Percentiles rank a stretch among this genome's conserved stretches.
Evolutionary conservation across 2,888 invertebrate genomes (phyloP).

Genomic region (Sericinus montela): DNA sequence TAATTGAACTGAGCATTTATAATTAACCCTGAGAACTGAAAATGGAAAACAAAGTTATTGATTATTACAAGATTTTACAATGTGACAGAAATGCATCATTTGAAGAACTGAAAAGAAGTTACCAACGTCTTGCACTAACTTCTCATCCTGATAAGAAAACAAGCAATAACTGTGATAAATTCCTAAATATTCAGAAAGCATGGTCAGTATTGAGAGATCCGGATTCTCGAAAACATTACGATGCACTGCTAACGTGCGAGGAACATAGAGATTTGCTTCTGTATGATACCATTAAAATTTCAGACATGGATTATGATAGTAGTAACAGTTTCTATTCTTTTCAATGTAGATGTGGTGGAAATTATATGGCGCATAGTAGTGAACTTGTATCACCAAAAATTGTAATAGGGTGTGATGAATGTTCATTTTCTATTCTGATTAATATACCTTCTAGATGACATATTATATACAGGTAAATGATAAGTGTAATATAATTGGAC

Average conservation of each 20-base stretch:
- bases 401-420: constrained; percentile 84
- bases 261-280: constrained; percentile 79
- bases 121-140: constrained; percentile 76
- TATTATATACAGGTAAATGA: no score
- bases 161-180: constrained; percentile 35
- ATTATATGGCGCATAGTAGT: constrained; percentile 62
- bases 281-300: constrained; percentile 75
- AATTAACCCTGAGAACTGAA: neutral
- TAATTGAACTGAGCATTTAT: no score
- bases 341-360: constrained; percentile 85
- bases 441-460: constrained; percentile 33
- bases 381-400: constrained; percentile 44
- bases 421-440: constrained; percentile 84
- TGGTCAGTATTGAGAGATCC: constrained; percentile 84
- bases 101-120: constrained; percentile 81
- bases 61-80: constrained; percentile 78
- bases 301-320: constrained; percentile 64
- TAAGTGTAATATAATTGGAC: no score
- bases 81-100: constrained; percentile 72
- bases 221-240: constrained; percentile 81
- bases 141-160: constrained; percentile 81
- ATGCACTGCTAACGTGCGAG: constrained; percentile 79
- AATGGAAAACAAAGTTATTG: constrained; percentile 24
- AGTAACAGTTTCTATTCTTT: constrained; percentile 64
- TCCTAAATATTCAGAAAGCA: constrained; percentile 81